A percentile compares a stretch with the other conserved stretches of the same genome.
Evolutionary conservation across 2,113 vertebrate genomes (phyloP).

Genomic region (Calyptomena viridis): DNA sequence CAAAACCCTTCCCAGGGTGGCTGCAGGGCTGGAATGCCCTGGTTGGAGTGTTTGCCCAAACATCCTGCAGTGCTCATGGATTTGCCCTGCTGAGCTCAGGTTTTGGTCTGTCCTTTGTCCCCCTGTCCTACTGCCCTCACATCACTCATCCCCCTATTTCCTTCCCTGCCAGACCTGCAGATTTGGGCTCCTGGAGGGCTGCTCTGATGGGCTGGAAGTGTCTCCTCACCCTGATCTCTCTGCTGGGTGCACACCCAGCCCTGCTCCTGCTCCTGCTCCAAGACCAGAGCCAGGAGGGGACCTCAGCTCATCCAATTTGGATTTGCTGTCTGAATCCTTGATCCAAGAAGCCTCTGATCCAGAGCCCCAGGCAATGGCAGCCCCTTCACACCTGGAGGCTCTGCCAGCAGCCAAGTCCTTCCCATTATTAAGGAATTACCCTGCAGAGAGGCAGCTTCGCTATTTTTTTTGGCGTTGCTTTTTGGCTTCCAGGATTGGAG

Average conservation of each 20-base stretch:
- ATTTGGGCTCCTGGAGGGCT: background rate
- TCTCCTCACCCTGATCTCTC: background rate
- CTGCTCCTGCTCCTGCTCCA: background rate
- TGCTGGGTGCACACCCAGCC: background rate
- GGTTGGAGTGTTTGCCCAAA: background rate
- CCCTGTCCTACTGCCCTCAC: background rate
- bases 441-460: background rate
- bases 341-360: background rate
- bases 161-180: background rate
- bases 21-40: background rate
- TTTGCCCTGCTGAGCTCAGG: background rate
- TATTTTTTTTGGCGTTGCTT: background rate
- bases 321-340: background rate
- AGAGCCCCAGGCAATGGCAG: background rate
- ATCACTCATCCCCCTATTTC: background rate
- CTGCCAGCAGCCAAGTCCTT: background rate
- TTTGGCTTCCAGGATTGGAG: background rate
- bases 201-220: fast-evolving
- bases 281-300: background rate
- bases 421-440: background rate
- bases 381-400: fast-evolving
- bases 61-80: background rate
- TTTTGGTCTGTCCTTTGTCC: background rate
- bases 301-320: background rate
- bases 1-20: background rate